Percentiles rank a stretch among this genome's conserved stretches.
phyloP scores from a whole-genome alignment of 2,113 vertebrate species.

The Onychostruthus taczanowskii region DNA sequence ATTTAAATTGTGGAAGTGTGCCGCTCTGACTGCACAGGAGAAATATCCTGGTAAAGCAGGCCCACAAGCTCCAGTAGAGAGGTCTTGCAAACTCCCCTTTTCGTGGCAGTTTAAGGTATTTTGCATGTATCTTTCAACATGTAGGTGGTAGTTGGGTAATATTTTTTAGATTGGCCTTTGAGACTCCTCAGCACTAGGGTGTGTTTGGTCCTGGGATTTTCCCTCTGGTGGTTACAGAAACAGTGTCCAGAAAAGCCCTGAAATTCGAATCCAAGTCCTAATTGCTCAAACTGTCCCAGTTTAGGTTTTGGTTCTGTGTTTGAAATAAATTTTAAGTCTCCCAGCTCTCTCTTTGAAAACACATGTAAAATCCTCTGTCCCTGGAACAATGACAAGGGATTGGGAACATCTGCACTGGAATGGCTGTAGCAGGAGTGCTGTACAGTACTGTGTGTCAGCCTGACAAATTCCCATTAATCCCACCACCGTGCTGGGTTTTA shows the following conservation, averaged over 20 bases:
- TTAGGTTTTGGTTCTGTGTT: not conserved
- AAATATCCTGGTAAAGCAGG: not conserved
- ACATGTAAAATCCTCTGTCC: not conserved
- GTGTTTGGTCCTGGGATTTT: not conserved
- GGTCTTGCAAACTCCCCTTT: not conserved
- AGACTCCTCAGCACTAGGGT: not conserved
- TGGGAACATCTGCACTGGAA: not conserved
- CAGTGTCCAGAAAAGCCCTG: not conserved
- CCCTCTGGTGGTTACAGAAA: not conserved
- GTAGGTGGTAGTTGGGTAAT: not conserved
- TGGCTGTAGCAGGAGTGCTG: not conserved
- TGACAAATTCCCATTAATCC: constrained; percentile 21
- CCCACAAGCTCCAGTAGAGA: not conserved
- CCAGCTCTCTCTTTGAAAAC: not conserved
- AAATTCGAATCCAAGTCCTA: not conserved
- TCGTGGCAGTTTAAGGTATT: not conserved
- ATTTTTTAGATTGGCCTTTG: not conserved
- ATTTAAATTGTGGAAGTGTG: not conserved
- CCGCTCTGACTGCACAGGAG: not conserved
- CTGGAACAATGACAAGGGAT: not conserved
- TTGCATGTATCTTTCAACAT: not conserved
- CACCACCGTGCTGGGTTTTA: not conserved
- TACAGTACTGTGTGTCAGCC: not conserved
- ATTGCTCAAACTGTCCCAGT: not conserved
- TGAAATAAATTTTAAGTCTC: not conserved